Evolutionary conservation across 1,140 invertebrate genomes (phyloP).

Genomic region (Bombus cullumanus): DNA sequence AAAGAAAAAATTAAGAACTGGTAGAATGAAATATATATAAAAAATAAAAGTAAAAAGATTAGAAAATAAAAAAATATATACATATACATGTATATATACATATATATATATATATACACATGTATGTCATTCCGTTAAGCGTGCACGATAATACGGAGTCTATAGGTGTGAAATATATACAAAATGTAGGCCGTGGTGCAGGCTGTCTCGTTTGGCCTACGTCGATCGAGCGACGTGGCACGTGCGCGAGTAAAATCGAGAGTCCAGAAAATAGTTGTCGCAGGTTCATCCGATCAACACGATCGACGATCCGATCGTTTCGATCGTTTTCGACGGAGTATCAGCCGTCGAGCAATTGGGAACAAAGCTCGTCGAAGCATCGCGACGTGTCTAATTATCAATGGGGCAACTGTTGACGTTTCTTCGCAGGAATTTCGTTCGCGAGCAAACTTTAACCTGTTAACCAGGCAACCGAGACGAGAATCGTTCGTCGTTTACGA

Average conservation of each 20-base stretch:
- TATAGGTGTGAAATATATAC: not conserved
- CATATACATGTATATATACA: not conserved
- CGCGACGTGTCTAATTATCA: not conserved
- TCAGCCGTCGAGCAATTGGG: not conserved
- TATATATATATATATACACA: not conserved
- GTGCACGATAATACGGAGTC: slow-evolving; percentile 43
- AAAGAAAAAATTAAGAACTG: slow-evolving; percentile 34
- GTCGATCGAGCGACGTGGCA: too few relatives aligned
- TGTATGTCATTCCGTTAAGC: slow-evolving; percentile 50
- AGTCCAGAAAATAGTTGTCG: slow-evolving; percentile 2
- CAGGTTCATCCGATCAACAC: not conserved
- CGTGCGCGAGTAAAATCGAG: slow-evolving; percentile 27
- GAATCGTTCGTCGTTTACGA: too few relatives aligned
- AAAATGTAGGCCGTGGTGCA: slow-evolving; percentile 23
- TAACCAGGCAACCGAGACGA: too few relatives aligned
- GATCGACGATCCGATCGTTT: not conserved
- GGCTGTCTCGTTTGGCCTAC: slow-evolving; percentile 25
- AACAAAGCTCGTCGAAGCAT: slow-evolving; percentile 44
- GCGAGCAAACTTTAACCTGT: not conserved
- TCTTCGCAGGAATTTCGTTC: slow-evolving; percentile 8
- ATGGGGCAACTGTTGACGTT: not conserved
- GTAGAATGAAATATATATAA: not conserved
- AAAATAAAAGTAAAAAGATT: too few relatives aligned
- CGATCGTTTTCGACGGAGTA: not conserved
- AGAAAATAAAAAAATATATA: not conserved